Evolutionary conservation across 53 echinoderm and acorn worm genomes (phyloP).

Genomic region (Holothuria scabra): DNA sequence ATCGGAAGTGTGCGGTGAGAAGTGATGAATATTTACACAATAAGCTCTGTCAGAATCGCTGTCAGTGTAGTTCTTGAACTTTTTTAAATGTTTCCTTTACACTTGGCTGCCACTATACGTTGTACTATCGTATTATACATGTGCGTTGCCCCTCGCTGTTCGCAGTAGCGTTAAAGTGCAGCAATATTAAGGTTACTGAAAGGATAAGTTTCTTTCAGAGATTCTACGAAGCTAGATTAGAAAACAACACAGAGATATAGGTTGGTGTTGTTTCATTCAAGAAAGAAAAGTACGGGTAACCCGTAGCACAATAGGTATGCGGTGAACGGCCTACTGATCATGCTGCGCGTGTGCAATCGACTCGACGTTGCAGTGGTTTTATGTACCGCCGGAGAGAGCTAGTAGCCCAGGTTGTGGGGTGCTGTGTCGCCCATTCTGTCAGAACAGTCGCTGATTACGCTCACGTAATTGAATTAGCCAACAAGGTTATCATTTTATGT

Average conservation of each 20-base stretch:
- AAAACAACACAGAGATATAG: slow-evolving; percentile 35
- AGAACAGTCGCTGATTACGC: slow-evolving; percentile 32
- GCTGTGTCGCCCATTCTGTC: not conserved
- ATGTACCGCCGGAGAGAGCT: slow-evolving; percentile 3
- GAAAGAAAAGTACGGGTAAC: slow-evolving; percentile 39
- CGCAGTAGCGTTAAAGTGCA: slow-evolving; percentile 34
- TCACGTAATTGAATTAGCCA: slow-evolving; percentile 42
- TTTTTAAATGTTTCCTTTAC: no score
- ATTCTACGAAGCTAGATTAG: slow-evolving; percentile 12
- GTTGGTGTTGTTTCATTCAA: slow-evolving; percentile 28
- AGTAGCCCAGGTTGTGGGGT: slow-evolving; percentile 11
- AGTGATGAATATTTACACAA: slow-evolving; percentile 41
- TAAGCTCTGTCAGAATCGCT: slow-evolving; percentile 3
- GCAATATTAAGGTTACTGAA: slow-evolving; percentile 30
- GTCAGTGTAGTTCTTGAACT: not conserved
- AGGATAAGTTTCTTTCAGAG: slow-evolving; percentile 23
- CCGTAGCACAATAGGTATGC: slow-evolving; percentile 45
- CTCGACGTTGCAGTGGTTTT: slow-evolving; percentile 36
- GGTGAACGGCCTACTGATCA: slow-evolving; percentile 42
- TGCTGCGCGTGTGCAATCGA: slow-evolving; percentile 42
- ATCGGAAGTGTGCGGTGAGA: slow-evolving; percentile 39
- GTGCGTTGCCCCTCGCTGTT: slow-evolving; percentile 39
- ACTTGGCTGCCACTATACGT: not conserved
- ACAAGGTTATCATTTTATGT: slow-evolving; percentile 41
- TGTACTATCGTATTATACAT: not conserved